A percentile compares a stretch with the other conserved stretches of the same genome.
Evolutionary conservation across 2,797 vertebrate genomes (phyloP).

Genomic region (Lagorchestes hirsutus): DNA sequence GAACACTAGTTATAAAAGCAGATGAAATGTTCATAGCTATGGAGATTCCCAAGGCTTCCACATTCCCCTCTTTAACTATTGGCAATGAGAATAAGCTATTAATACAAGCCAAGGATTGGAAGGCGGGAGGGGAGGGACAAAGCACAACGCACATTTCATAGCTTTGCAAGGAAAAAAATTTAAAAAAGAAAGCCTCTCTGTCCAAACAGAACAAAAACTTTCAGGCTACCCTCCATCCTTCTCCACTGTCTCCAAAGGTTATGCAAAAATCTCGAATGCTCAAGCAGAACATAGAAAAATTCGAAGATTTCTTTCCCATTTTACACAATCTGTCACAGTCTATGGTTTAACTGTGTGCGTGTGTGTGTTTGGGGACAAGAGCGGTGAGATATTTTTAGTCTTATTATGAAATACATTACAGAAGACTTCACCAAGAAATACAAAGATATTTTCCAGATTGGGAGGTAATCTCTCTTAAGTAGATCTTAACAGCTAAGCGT

Average conservation of each 20-base stretch:
- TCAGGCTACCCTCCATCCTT: constrained; percentile 48
- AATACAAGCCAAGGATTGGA: constrained; percentile 65
- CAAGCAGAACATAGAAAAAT: constrained; percentile 9
- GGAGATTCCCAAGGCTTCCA: constrained; percentile 56
- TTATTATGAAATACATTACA: constrained; percentile 54
- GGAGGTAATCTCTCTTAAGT: constrained; percentile 29
- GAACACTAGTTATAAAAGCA: constrained; percentile 46
- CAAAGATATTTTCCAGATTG: constrained; percentile 48
- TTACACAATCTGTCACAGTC: constrained; percentile 40
- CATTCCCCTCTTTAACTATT: constrained; percentile 37
- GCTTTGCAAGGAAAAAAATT: constrained; percentile 69
- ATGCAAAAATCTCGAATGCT: constrained; percentile 57
- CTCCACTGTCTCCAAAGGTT: constrained; percentile 46
- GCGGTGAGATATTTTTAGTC: constrained; percentile 53
- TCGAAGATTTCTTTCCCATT: constrained; percentile 38
- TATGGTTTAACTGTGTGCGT: neutral
- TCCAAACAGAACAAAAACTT: constrained; percentile 45
- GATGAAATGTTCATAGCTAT: constrained; percentile 65
- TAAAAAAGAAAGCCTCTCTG: constrained; percentile 1
- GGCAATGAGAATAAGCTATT: constrained; percentile 64
- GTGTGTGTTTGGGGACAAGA: neutral
- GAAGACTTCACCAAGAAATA: constrained; percentile 49
- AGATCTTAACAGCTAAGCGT: constrained; percentile 49
- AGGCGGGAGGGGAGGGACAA: constrained; percentile 13
- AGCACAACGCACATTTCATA: constrained; percentile 45